phyloP scores from a whole-genome alignment of 2,113 vertebrate species.

The Spheniscus mendiculus region DNA sequence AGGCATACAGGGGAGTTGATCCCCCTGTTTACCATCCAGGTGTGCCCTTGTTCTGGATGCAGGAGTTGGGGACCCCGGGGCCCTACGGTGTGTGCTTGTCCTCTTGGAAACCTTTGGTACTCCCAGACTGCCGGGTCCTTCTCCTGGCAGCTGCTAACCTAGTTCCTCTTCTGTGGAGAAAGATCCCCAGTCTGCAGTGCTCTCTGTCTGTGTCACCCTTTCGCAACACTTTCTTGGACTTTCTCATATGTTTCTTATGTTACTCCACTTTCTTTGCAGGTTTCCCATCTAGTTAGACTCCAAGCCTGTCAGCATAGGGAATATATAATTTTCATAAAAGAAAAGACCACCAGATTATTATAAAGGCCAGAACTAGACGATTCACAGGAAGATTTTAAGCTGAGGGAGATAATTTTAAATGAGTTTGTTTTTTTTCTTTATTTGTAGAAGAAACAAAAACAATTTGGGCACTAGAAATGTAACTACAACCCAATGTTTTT shows the following conservation, averaged over 20 bases:
- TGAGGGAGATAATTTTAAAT: not conserved
- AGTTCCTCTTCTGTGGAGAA: not conserved
- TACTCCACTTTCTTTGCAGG: not conserved
- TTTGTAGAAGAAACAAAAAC: not conserved
- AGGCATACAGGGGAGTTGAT: not conserved
- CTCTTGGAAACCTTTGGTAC: not conserved
- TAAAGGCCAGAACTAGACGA: not conserved
- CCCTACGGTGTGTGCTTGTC: not conserved
- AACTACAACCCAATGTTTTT: not conserved
- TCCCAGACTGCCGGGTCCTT: not conserved
- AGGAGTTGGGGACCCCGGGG: rapidly evolving
- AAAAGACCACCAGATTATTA: not conserved
- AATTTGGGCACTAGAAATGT: not conserved
- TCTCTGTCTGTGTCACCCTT: not conserved
- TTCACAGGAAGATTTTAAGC: not conserved
- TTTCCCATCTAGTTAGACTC: not conserved
- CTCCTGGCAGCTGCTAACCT: not conserved
- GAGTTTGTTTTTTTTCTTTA: not conserved
- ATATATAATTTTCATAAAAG: not conserved
- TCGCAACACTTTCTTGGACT: not conserved
- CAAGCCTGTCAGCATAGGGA: not conserved
- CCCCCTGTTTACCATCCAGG: rapidly evolving
- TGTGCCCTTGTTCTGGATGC: not conserved
- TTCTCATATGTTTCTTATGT: not conserved
- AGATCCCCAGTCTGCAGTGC: not conserved